These are phyloP conservation scores for Rhynchomys soricoides DNA, from an alignment of 2,113 vertebrate genomes.

Conservation along the genomic window DNA sequence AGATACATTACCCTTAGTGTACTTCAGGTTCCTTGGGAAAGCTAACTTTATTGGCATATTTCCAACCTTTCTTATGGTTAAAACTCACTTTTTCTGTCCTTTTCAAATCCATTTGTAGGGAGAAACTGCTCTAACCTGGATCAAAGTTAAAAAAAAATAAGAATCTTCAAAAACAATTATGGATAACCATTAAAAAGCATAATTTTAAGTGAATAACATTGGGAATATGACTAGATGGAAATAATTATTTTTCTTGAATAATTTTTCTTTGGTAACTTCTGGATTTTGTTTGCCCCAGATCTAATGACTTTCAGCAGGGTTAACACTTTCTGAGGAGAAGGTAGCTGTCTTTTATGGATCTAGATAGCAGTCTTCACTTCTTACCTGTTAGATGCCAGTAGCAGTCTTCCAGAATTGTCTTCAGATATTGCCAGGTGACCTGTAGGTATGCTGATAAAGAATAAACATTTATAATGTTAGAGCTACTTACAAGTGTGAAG, in stretches of 20 bases:
- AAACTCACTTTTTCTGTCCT: background rate
- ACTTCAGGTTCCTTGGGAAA: background rate
- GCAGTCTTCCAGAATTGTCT: background rate
- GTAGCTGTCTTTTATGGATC: background rate
- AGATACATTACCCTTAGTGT: background rate
- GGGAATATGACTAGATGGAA: background rate
- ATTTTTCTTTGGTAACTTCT: constrained; percentile 8
- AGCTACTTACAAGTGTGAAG: background rate
- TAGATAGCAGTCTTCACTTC: background rate
- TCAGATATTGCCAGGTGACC: background rate
- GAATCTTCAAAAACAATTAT: background rate
- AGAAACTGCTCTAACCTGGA: background rate
- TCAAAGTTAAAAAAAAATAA: background rate
- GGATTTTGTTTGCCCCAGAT: background rate
- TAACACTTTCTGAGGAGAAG: background rate
- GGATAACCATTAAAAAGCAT: background rate
- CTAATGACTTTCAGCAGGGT: background rate
- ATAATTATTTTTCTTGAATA: background rate
- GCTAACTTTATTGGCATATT: background rate
- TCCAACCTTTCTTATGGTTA: background rate
- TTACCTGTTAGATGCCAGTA: background rate
- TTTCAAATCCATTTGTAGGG: background rate
- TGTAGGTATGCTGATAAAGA: background rate
- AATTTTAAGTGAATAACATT: background rate
- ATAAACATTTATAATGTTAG: background rate